Base-by-base conservation (phyloP, 2,888 invertebrate species). In the Andrena bucephala region DNA sequence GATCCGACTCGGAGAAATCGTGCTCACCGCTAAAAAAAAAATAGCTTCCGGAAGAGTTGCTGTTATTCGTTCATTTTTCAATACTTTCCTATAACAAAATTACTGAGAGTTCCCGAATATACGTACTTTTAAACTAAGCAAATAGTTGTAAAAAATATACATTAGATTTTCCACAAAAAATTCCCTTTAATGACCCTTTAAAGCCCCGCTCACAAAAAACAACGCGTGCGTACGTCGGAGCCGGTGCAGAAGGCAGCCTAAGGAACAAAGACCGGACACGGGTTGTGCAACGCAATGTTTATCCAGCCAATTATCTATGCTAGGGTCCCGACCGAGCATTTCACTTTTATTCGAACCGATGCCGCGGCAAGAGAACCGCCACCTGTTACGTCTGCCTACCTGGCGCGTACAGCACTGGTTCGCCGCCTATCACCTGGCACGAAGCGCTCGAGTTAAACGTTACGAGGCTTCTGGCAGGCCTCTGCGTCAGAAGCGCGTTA, bases 231-330 rank as follows among this genome's bases (percentile, higher is more conserved):
- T 27, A 27, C 2, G n/a, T 3, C 16, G 24, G 36, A 29, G 33
- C 52, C 33, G 59, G 10, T 24, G 36, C 66, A 59, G 42, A 52
- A 73, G 24, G 27, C 33, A 70, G 68, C 76, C 48, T 75, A 82
- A 83, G 77, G 76, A 89, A 92, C 91, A 92, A 92, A 91, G 92
- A 86, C 91, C 91, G 92, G 92, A 92, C 89, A 85, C 77, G 50
- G 48, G 81, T 92, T 92, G 90, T 82, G 89, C 88, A 92, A 92
- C 86, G 68, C 74, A 86, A 89, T 90, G 88, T 91, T 92, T 92
- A 92, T 92, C 89, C 88, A 81, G 67, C 77, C 89, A 89, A 91
- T 92, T 91, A 92, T 91, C 91, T 92, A 89, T 90, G 87, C 88
- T 73, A 85, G 86, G 86, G 85, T 77, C 74, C 81, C 70, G 80